Percentiles rank a stretch among this genome's conserved stretches.
Conservation (phyloP, 2,888 invertebrate genomes). For the Julus scandinavius region DNA sequence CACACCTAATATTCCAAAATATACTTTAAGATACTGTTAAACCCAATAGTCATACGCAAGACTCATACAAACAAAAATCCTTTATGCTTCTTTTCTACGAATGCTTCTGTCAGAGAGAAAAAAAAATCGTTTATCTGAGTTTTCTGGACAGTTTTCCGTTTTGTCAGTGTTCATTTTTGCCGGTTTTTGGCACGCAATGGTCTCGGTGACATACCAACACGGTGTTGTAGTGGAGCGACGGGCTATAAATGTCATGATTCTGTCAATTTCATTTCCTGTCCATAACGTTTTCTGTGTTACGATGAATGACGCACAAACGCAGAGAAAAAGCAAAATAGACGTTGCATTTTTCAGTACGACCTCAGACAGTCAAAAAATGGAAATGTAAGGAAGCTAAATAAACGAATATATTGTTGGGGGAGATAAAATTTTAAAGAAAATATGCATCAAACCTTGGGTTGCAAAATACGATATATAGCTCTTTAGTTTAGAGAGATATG, state of each 20-base stretch:
- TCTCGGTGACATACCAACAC: conserved; percentile 10
- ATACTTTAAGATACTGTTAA: too few relatives aligned
- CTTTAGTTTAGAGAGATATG: too few relatives aligned
- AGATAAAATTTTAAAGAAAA: too few relatives aligned
- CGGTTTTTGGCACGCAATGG: conserved; percentile 3
- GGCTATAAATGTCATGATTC: conserved; percentile 18
- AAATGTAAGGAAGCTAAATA: not conserved
- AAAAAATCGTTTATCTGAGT: not conserved
- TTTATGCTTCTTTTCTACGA: too few relatives aligned
- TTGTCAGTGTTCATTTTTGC: conserved; percentile 11
- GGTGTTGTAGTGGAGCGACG: not conserved
- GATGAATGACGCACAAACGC: not conserved
- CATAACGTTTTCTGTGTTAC: conserved; percentile 10
- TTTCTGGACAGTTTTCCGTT: conserved; percentile 18
- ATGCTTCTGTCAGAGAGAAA: too few relatives aligned
- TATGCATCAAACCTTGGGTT: too few relatives aligned
- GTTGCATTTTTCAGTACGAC: not conserved
- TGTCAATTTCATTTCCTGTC: conserved; percentile 11
- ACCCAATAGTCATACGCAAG: too few relatives aligned
- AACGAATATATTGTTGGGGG: too few relatives aligned
- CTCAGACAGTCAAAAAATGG: not conserved
- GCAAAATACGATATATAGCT: too few relatives aligned
- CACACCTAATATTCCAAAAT: too few relatives aligned
- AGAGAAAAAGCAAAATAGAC: not conserved
- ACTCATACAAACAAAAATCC: too few relatives aligned